These are phyloP conservation scores for Chrysogorgia sp. DNA, from an alignment of 92 coral and sea anemone species.

Conservation along the genomic window DNA sequence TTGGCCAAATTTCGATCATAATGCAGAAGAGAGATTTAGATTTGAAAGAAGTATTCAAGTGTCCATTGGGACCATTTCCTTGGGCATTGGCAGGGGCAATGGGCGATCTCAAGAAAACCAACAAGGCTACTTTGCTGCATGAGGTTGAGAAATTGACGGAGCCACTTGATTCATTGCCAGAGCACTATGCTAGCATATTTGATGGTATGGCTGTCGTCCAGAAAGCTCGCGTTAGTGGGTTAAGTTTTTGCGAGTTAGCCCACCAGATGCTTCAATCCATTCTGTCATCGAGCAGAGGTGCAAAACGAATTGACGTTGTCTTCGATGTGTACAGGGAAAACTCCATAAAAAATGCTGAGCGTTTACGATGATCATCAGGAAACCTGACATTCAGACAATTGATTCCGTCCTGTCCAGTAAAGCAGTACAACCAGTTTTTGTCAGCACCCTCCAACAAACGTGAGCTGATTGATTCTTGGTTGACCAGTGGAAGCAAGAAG, in stretches of 20 bases:
- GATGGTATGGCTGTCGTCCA: conserved; percentile 19
- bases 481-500: not conserved
- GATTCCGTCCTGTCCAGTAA: not conserved
- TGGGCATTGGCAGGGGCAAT: not conserved
- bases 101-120: conserved; percentile 8
- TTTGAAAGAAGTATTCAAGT: not conserved
- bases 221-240: not conserved
- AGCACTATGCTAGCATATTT: not conserved
- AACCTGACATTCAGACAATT: no score
- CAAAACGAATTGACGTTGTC: not conserved
- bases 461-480: not conserved
- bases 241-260: not conserved
- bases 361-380: not conserved
- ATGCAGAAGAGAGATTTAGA: not conserved
- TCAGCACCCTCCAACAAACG: not conserved
- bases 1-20: conserved; percentile 2
- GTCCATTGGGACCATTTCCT: conserved; percentile 15
- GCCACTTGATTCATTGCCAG: not conserved
- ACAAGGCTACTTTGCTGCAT: not conserved
- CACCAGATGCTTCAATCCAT: not conserved
- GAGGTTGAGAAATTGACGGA: not conserved
- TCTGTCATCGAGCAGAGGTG: not conserved
- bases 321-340: no score
- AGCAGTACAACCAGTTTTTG: conserved; percentile 1
- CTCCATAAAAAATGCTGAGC: conserved; percentile 24